Conservation (phyloP, 2,113 vertebrate genomes). For the Acinonyx jubatus region DNA sequence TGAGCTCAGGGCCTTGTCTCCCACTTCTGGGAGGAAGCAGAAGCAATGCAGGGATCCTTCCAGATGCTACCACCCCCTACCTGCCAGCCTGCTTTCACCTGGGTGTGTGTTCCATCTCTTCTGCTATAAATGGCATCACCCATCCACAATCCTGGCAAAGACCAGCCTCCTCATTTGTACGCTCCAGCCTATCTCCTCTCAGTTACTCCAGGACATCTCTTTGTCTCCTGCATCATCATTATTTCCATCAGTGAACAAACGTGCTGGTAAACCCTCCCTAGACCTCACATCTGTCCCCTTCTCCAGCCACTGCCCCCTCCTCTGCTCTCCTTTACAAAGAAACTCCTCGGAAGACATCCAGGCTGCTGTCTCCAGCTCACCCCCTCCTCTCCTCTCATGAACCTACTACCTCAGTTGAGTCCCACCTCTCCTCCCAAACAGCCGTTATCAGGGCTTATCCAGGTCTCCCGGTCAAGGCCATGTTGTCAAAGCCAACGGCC, state of each 20-base stretch:
- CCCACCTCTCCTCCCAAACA: background rate
- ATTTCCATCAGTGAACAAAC: background rate
- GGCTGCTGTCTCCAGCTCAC: background rate
- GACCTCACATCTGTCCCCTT: background rate
- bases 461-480: background rate
- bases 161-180: background rate
- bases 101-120: background rate
- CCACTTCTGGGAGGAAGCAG: background rate
- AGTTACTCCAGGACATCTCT: background rate
- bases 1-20: background rate
- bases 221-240: background rate
- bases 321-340: background rate
- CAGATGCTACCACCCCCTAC: accelerated
- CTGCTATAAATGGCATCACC: background rate
- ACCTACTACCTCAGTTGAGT: background rate
- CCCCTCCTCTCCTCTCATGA: background rate
- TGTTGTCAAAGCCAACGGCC: background rate
- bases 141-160: background rate
- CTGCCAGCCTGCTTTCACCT: background rate
- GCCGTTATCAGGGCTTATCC: background rate
- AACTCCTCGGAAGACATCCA: background rate
- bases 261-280: background rate
- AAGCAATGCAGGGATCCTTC: background rate
- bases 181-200: background rate
- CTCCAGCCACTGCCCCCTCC: background rate